Base-by-base conservation (phyloP, 2,113 vertebrate species). In the Cettia cetti region DNA sequence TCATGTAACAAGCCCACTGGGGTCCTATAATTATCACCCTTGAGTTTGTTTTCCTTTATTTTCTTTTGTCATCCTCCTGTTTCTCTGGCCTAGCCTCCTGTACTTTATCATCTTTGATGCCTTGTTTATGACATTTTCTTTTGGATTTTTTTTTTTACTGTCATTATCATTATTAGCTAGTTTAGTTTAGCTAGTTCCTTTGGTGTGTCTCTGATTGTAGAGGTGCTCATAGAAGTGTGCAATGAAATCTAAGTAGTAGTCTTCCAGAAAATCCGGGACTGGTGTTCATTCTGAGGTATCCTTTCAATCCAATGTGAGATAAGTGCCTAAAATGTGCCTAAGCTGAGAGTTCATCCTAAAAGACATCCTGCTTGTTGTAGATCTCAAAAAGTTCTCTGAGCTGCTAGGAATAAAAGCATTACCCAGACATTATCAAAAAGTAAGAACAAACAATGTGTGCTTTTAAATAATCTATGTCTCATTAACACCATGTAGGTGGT, bases 1-100 rank as follows among this genome's bases (percentile, higher is more conserved):
- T 98, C 98, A 97, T 97, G 97, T 99, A 99, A 99, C 98, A 99
- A 99, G 98, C 98, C 98, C 98, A 98, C 98, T 65, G 94, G 99
- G 98, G 98, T 98, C 98, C 98, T 91, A 87, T 97, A 95, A 93
- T 97, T 98, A 98, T 96, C 90, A 37, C 97, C 92, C 94, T 95
- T 96, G 95, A 97, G 97, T 98, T 98, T 98, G 64, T 98, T 98
- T 97, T 97, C 93, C 95, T 98, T 98, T 97, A 60, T 97, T 98
- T 98, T 96, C 96, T 98, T 98, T 98, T 98, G 97, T 98, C 97
- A 97, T 97, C 94, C 72, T 92, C 63, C 76, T 97, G 68, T 97
- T 98, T 97, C 94, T 96, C 94, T 95, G 63, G 95, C 92, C 95
- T 97, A 94, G 78, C 95, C 92, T 97, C 91, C 90, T 96, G 93